Evolutionary conservation across 2,888 invertebrate species (phyloP).

Genomic region (Nymphalis c-album): DNA sequence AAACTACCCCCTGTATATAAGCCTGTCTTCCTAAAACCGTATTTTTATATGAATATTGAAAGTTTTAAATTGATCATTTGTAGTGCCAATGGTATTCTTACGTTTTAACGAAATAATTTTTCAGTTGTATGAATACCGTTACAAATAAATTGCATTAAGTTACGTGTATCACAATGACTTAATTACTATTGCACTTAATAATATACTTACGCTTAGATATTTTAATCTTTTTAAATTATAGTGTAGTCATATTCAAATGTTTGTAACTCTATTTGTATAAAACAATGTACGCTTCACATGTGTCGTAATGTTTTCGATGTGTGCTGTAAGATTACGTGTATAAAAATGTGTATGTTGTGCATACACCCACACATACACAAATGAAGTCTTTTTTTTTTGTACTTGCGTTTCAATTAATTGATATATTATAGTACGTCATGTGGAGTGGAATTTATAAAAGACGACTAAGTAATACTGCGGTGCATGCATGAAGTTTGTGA

Average conservation of each 20-base stretch:
- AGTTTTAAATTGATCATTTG: conserved; percentile 13
- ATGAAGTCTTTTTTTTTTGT: not conserved
- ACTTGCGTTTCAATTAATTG: not conserved
- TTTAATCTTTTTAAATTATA: not conserved
- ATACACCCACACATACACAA: not conserved
- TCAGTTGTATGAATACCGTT: conserved; percentile 11
- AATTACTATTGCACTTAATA: conserved; percentile 7
- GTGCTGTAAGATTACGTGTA: not conserved
- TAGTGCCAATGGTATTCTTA: conserved; percentile 11
- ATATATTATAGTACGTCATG: not conserved
- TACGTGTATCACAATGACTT: not conserved
- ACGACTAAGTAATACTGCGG: not conserved
- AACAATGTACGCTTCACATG: not conserved
- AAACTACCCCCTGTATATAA: not conserved
- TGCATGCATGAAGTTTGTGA: conserved; percentile 15
- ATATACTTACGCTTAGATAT: conserved; percentile 4
- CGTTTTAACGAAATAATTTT: conserved; percentile 10
- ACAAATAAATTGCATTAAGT: not conserved
- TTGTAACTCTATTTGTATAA: not conserved
- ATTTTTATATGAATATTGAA: conserved; percentile 19
- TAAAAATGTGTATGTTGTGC: not conserved
- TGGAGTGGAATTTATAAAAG: not conserved
- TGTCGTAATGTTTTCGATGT: not conserved
- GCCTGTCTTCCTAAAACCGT: conserved; percentile 19
- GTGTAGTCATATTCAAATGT: not conserved